A percentile compares a stretch with the other conserved stretches of the same genome.
These are phyloP conservation scores for Eutolmus rufibarbis DNA, from an alignment of 2,888 invertebrate species.

Conservation along the genomic window DNA sequence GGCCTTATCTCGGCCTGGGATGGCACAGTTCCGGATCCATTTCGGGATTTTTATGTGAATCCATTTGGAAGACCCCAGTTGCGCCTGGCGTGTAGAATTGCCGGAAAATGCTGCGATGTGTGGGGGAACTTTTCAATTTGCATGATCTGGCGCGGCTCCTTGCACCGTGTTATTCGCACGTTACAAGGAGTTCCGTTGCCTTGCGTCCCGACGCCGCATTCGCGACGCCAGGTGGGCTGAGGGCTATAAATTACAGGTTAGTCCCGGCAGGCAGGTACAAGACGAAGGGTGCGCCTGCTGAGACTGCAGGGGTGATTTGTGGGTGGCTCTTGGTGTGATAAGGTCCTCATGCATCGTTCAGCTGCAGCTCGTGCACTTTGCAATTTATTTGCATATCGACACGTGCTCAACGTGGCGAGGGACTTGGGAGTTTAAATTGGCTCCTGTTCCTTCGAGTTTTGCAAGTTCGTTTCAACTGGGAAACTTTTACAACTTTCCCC, in stretches of 20 bases:
- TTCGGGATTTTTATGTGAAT: slow-evolving; percentile 1
- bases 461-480: not conserved
- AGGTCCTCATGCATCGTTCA: not conserved
- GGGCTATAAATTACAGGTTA: slow-evolving; percentile 19
- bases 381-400: slow-evolving; percentile 26
- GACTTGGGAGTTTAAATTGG: not conserved
- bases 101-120: not conserved
- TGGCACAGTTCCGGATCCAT: not conserved
- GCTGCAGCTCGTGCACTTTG: not conserved
- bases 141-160: not conserved
- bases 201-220: not conserved
- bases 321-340: not conserved
- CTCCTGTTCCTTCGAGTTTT: not conserved
- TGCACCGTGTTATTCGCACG: not conserved
- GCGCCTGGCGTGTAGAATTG: not conserved
- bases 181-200: not conserved
- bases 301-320: not conserved
- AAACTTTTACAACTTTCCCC: not conserved
- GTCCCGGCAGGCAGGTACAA: not conserved
- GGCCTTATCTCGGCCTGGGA: not conserved
- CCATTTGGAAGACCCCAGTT: not conserved
- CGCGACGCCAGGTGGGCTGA: not conserved
- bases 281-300: not conserved
- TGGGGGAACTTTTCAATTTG: slow-evolving; percentile 11
- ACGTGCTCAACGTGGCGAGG: not conserved